Base-by-base conservation (phyloP, 2,797 vertebrate genomes). In the Sebastiscus albofasciatus region DNA sequence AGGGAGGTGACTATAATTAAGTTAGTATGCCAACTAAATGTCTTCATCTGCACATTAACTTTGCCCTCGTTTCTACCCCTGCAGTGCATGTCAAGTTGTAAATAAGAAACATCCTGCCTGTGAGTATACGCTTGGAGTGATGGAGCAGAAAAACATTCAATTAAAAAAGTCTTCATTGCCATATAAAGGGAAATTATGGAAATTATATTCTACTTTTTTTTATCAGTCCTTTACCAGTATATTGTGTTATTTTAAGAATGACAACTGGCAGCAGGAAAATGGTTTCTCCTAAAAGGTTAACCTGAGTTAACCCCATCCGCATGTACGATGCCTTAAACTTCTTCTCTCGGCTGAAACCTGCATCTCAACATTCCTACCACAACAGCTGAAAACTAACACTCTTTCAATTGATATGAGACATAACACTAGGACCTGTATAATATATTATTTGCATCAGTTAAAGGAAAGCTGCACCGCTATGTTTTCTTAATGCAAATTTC, bases 1-100 rank as follows among this genome's bases (percentile, higher is more conserved):
- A 67, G 80, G 82, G 22, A 80, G 74, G 69, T 56, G 55, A 79
- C 52, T 82, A 72, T 89, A 85, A 85, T 93, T 88, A 89, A 79
- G 58, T 79, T 79, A 20, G 42, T 67, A 80, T 80, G 66, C 59
- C 80, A 80, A 80, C 77, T 80, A 75, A 85, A 90, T 82, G 62
- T 73, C 64, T 80, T 81, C 60, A 83, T 89, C 73, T 90, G 69
- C 66, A 74, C 56, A 64, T 70, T 42, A 54, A 16, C 55, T 55
- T 75, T 67, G 69, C 46, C 52, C 69, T 67, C 14, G 2, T 67
- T 67, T 77, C 31, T 10, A 26, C 42, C 46, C 62, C 52, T 72
- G 49, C 18, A 46, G n/a, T n/a, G 26, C 56, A 75, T 20, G n/a
- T 62, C 18, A 56, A 70, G 24, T 12, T 52, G 2, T 60, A 56